Percentiles rank a stretch among this genome's conserved stretches.
Evolutionary conservation across 2,113 vertebrate species (phyloP).

Genomic region (Sterrhoptilus dennistouni): DNA sequence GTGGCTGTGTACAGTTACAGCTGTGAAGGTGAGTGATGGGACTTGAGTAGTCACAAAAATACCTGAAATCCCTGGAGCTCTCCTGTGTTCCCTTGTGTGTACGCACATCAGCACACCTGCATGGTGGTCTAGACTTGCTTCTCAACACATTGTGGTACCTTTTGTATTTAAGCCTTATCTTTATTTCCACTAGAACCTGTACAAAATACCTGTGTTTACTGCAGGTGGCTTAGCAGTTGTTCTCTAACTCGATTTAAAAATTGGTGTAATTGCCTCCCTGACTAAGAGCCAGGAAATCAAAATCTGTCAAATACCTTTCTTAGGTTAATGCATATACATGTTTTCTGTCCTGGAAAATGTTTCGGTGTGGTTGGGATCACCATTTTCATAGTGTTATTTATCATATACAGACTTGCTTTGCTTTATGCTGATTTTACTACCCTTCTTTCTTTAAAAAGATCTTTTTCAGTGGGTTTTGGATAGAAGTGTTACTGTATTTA

Average conservation of each 20-base stretch:
- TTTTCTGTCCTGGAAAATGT: slow-evolving; percentile 20
- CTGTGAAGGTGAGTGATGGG: slow-evolving; percentile 76
- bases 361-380: slow-evolving; percentile 25
- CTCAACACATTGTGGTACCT: not conserved
- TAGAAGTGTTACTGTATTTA: not conserved
- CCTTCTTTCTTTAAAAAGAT: slow-evolving; percentile 20
- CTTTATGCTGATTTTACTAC: not conserved
- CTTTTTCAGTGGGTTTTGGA: not conserved
- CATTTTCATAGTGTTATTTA: slow-evolving; percentile 23
- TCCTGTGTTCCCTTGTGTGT: not conserved
- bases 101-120: not conserved
- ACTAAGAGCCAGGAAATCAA: slow-evolving; percentile 26
- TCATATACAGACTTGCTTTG: slow-evolving; percentile 21
- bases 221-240: not conserved
- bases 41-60: not conserved
- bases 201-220: not conserved
- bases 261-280: slow-evolving; percentile 41
- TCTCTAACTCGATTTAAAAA: not conserved
- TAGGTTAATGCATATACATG: not conserved
- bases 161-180: not conserved
- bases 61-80: not conserved
- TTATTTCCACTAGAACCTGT: not conserved
- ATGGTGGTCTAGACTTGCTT: not conserved
- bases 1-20: slow-evolving; percentile 95
- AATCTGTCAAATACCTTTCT: slow-evolving; percentile 29